Conservation (phyloP, 2,113 vertebrate species). For the Ciconia boyciana region DNA sequence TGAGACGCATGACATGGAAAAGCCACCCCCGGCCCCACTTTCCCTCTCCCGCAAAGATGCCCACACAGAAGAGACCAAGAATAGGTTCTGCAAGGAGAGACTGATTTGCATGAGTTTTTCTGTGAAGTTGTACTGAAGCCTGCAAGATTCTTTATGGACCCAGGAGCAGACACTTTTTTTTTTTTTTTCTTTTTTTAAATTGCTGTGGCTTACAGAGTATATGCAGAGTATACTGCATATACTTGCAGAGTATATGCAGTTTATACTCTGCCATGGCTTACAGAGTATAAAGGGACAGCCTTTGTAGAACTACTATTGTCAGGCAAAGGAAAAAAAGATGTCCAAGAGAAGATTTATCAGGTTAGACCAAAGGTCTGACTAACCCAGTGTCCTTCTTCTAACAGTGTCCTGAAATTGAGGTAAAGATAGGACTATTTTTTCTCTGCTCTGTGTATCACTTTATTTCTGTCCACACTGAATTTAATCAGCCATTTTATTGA, state of each 20-base stretch:
- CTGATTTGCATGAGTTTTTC: background rate
- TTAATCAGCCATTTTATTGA: background rate
- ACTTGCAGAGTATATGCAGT: too few relatives aligned
- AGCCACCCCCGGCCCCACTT: accelerated
- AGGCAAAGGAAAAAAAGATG: background rate
- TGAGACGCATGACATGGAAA: background rate
- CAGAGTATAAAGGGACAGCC: background rate
- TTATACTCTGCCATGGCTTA: background rate
- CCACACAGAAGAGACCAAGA: background rate
- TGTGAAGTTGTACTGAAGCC: background rate
- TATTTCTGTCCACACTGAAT: background rate
- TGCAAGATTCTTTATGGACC: background rate
- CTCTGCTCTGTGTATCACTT: background rate
- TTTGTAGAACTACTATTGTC: background rate
- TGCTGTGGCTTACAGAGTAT: background rate
- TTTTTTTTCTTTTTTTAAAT: background rate
- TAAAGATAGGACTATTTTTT: background rate
- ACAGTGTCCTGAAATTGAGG: background rate
- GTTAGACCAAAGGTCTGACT: background rate
- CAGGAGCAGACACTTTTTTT: background rate
- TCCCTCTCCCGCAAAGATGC: background rate
- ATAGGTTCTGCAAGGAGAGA: background rate
- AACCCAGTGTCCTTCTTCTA: background rate
- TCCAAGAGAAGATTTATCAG: background rate
- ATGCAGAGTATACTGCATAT: too few relatives aligned